Conservation (phyloP, 2,888 invertebrate genomes). For the Mechanitis mazaeus region DNA sequence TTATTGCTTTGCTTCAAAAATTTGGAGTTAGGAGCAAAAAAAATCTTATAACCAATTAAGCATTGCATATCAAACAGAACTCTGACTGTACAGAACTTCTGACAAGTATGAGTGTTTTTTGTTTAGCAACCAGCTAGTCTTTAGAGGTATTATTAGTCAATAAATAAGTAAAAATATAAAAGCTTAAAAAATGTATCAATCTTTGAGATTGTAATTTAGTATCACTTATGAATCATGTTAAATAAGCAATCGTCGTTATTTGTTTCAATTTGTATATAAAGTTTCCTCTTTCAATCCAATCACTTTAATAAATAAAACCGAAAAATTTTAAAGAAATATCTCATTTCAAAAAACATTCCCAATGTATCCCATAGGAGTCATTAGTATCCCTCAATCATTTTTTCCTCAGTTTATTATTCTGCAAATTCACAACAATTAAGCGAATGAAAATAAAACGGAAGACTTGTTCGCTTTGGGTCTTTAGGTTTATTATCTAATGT, state of each 20-base stretch:
- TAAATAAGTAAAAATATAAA: too few species aligned
- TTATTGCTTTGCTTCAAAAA: constrained; percentile 18
- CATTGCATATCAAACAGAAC: constrained; percentile 32
- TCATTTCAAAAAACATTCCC: neutral
- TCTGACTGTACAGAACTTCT: constrained; percentile 11
- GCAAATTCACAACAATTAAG: constrained; percentile 44
- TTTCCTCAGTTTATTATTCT: constrained; percentile 23
- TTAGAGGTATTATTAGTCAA: neutral
- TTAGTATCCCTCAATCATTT: constrained; percentile 16
- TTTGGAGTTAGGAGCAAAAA: constrained; percentile 26
- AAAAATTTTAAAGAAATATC: neutral
- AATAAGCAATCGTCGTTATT: neutral
- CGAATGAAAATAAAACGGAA: constrained; percentile 46
- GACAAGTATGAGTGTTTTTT: constrained; percentile 3
- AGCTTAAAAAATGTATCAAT: neutral
- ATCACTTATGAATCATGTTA: neutral
- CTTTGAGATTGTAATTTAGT: neutral
- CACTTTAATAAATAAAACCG: neutral
- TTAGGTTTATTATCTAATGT: constrained; percentile 24
- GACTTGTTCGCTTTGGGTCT: constrained; percentile 40
- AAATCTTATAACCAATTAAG: constrained; percentile 35
- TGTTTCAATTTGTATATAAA: neutral
- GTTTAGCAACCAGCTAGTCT: neutral
- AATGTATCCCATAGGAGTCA: constrained; percentile 11
- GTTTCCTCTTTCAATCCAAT: neutral